phyloP scores from a whole-genome alignment of 2,113 vertebrate genomes.

The Tringa solitaria region DNA sequence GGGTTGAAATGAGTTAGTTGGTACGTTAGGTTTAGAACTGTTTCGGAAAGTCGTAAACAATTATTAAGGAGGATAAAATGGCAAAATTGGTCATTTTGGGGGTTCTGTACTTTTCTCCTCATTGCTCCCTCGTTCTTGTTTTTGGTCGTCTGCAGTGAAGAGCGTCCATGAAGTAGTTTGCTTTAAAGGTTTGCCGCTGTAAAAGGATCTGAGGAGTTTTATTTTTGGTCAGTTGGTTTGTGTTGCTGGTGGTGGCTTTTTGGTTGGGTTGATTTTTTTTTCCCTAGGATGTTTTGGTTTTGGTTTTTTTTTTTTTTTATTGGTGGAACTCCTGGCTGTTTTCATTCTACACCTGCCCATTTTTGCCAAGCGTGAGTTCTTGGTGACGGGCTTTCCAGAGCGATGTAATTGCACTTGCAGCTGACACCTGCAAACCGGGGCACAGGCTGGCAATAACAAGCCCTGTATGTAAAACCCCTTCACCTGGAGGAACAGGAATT shows the following conservation, averaged over 20 bases:
- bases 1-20: background rate
- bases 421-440: background rate
- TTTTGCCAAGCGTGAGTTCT: background rate
- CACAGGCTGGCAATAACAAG: background rate
- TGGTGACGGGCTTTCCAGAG: background rate
- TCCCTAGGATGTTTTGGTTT: too few species aligned
- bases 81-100: background rate
- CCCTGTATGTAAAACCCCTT: background rate
- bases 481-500: background rate
- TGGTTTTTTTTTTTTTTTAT: background rate
- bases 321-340: background rate
- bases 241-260: background rate
- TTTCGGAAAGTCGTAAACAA: background rate
- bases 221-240: background rate
- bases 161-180: background rate
- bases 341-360: background rate
- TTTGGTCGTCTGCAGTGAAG: background rate
- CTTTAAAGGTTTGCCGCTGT: background rate
- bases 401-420: background rate
- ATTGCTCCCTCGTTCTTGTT: background rate
- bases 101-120: background rate
- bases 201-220: background rate
- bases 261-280: too few species aligned
- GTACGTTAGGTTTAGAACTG: background rate
- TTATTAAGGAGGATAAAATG: constrained; percentile 17